Evolutionary conservation across 30 jellyfish, hydroid and myxozoan species (phyloP).

Genomic region (Aurelia aurita): DNA sequence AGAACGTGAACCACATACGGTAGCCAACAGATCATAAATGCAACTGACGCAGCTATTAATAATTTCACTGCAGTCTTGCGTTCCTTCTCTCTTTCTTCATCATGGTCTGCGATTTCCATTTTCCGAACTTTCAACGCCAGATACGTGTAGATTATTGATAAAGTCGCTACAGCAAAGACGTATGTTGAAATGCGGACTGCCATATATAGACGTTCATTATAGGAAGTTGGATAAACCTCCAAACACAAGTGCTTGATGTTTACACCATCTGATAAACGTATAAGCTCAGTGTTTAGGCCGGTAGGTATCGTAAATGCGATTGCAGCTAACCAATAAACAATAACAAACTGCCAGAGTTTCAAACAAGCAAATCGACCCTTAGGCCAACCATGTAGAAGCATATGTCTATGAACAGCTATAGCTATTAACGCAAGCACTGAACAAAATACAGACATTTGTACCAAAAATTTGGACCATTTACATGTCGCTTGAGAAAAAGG

Average conservation of each 20-base stretch:
- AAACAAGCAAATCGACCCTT: conserved; percentile 1
- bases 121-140: conserved; percentile 39
- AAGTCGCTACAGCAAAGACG: conserved; percentile 23
- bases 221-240: conserved; percentile 39
- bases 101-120: conserved; percentile 31
- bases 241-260: conserved; percentile 46
- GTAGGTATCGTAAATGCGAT: conserved; percentile 51
- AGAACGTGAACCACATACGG: conserved; percentile 51
- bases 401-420: conserved; percentile 49
- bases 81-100: conserved; percentile 21
- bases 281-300: conserved; percentile 39
- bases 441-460: conserved; percentile 56
- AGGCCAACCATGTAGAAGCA: conserved; percentile 2
- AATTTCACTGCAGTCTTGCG: conserved; percentile 56
- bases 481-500: conserved; percentile 51
- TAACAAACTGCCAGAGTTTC: conserved; percentile 26
- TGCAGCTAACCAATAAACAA: conserved; percentile 50
- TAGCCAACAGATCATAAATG: conserved; percentile 55
- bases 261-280: conserved; percentile 15
- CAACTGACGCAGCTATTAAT: conserved; percentile 45
- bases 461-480: conserved; percentile 55
- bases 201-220: conserved; percentile 25
- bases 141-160: conserved; percentile 25
- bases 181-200: conserved; percentile 54
- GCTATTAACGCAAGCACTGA: conserved; percentile 45